Evolutionary conservation across 2,113 vertebrate species (phyloP).

Genomic region (Sinocyclocheilus rhinocerous): DNA sequence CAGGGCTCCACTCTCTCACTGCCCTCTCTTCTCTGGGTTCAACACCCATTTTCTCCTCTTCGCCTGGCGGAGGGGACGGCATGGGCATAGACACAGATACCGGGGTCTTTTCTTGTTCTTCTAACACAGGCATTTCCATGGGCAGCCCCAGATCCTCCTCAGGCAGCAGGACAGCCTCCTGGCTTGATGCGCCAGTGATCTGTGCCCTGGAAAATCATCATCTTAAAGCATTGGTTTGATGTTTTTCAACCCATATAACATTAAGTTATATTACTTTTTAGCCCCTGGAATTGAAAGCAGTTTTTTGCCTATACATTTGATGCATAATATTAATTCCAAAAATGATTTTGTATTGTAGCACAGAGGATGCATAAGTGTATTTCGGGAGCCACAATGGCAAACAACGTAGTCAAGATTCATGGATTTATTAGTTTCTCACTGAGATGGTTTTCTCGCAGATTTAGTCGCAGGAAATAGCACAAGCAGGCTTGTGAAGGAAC

Average conservation of each 20-base stretch:
- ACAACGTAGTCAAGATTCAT: background rate
- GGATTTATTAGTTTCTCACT: background rate
- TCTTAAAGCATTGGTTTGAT: background rate
- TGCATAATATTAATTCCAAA: background rate
- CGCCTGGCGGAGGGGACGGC: slow-evolving; percentile 23
- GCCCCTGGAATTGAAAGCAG: background rate
- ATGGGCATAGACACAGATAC: background rate
- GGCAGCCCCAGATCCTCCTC: slow-evolving; percentile 57
- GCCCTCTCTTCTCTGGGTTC: background rate
- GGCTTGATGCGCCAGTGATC: slow-evolving; percentile 48
- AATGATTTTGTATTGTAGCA: background rate
- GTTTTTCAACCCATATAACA: background rate
- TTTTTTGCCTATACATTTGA: background rate
- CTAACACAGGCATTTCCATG: slow-evolving; percentile 30
- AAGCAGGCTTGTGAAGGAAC: background rate
- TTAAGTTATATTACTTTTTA: background rate
- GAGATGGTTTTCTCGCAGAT: background rate
- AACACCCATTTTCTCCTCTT: background rate
- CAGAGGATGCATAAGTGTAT: background rate
- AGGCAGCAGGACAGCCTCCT: slow-evolving; percentile 54
- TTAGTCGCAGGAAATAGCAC: background rate
- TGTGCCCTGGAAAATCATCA: slow-evolving; percentile 58
- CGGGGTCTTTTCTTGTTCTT: slow-evolving; percentile 59
- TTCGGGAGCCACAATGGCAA: background rate
- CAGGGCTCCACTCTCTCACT: slow-evolving; percentile 52